Percentiles rank a stretch among this genome's conserved stretches.
phyloP scores from a whole-genome alignment of 35 echinoderm and acorn worm genomes.

The Patiria miniata region DNA sequence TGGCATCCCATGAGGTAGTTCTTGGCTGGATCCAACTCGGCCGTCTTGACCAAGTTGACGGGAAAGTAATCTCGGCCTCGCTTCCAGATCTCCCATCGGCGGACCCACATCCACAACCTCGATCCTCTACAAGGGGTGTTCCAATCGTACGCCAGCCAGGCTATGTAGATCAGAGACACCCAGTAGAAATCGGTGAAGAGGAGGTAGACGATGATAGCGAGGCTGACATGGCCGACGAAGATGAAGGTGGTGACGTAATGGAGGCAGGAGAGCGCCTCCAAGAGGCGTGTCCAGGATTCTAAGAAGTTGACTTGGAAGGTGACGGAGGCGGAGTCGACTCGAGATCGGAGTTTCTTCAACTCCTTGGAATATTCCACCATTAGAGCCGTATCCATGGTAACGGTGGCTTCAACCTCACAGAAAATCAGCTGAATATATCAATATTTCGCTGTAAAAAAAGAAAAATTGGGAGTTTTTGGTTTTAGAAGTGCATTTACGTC shows the following conservation, averaged over 20 bases:
- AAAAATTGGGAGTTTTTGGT: no score
- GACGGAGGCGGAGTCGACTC: neutral
- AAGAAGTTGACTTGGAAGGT: slow-evolving; percentile 22
- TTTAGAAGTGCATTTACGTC: no score
- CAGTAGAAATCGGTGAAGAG: slow-evolving; percentile 58
- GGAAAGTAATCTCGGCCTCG: slow-evolving; percentile 85
- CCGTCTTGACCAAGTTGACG: slow-evolving; percentile 65
- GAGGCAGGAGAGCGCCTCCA: slow-evolving; percentile 19
- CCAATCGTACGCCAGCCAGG: slow-evolving; percentile 73
- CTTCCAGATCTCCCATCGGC: slow-evolving; percentile 58
- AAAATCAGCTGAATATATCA: no score
- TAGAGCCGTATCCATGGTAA: slow-evolving; percentile 4
- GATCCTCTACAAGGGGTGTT: slow-evolving; percentile 66
- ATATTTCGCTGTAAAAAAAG: no score
- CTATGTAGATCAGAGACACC: slow-evolving; percentile 34
- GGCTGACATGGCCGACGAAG: slow-evolving; percentile 22
- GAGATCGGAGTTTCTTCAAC: neutral
- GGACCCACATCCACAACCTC: slow-evolving; percentile 37
- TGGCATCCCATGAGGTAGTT: slow-evolving; percentile 82
- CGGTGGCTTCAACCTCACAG: neutral
- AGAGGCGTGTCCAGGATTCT: slow-evolving; percentile 2
- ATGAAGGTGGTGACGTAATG: slow-evolving; percentile 30
- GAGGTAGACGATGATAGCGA: neutral
- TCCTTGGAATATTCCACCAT: slow-evolving; percentile 7
- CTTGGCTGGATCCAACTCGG: slow-evolving; percentile 72